Percentiles rank a stretch among this genome's conserved stretches.
Conservation (phyloP, 2,113 vertebrate genomes). For the Myrmophylax atrothorax region DNA sequence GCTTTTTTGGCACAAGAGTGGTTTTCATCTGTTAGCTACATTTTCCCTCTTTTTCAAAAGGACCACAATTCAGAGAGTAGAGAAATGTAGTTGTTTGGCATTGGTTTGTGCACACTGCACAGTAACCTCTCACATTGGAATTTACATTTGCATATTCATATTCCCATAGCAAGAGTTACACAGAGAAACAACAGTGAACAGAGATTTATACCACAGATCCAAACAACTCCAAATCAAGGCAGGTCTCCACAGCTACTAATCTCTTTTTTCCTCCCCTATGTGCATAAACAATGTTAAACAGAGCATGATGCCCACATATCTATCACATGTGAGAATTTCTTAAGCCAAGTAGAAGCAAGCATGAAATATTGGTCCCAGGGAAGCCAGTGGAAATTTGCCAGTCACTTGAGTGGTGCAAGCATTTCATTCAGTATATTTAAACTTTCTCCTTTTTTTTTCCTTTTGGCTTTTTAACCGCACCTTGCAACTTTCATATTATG, state of each 20-base stretch:
- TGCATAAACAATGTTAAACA: background rate
- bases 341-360: background rate
- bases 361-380: background rate
- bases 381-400: background rate
- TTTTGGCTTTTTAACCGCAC: background rate
- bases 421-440: background rate
- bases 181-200: background rate
- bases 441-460: background rate
- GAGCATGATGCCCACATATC: background rate
- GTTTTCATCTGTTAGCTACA: background rate
- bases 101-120: accelerated
- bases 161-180: background rate
- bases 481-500: background rate
- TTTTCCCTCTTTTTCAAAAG: background rate
- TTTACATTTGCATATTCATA: conserved; percentile 47
- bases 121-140: background rate
- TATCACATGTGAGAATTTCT: background rate
- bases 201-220: background rate
- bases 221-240: background rate
- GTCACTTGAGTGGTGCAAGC: background rate
- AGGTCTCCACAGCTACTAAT: background rate
- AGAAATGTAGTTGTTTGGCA: background rate
- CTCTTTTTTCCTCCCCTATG: background rate
- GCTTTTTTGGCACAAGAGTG: background rate
- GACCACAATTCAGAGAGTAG: background rate